Base-by-base conservation (phyloP, 2,113 vertebrate species). In the Oryzias javanicus region DNA sequence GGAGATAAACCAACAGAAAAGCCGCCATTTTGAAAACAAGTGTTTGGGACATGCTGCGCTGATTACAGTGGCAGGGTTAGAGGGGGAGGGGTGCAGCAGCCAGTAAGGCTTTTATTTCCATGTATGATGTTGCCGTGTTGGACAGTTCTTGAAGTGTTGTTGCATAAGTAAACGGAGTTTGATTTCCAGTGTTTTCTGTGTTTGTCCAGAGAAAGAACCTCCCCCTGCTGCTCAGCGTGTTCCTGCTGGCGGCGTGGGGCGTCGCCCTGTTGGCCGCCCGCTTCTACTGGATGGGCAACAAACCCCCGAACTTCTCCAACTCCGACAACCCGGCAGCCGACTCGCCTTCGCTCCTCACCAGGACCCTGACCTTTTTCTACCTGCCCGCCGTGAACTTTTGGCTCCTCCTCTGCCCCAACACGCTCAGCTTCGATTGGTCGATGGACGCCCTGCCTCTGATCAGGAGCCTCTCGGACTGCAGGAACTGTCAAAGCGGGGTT, bases 231-330 rank as follows among this genome's bases (percentile, higher is more conserved):
- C 86, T 94, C 66, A 97, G 93, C 59, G 83, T 96, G 74, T 92
- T 92, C 67, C 81, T 97, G 70, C 81, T 98, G 90, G 93, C 91
- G 22, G 89, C 76, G 59, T 98, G 96, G 93, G 97, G 96, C 14
- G 88, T 90, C 54, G 56, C 91, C 1, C 89, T 99, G 55, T 81
- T 99, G 79, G 93, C 92, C 42, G 79, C 90, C 75, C 97, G 98
- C 45, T 92, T 99, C 17, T 98, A 97, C 91, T 99, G 98, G 97
- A 99, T 99, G 98, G 97, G 98, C 60, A 98, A 96, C 89, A 98
- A 93, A 57, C 97, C 98, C n/a, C 98, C 98, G 13, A 98, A 96
- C 86, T 99, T 99, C 86, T 99, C 98, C 86, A 98, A 98, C 89
- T 99, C 98, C 0, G 98, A 99, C 90, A 99, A 99, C 87, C 98